These are phyloP conservation scores for Chaenogobius annularis DNA, from an alignment of 2,113 vertebrate genomes.

Conservation along the genomic window DNA sequence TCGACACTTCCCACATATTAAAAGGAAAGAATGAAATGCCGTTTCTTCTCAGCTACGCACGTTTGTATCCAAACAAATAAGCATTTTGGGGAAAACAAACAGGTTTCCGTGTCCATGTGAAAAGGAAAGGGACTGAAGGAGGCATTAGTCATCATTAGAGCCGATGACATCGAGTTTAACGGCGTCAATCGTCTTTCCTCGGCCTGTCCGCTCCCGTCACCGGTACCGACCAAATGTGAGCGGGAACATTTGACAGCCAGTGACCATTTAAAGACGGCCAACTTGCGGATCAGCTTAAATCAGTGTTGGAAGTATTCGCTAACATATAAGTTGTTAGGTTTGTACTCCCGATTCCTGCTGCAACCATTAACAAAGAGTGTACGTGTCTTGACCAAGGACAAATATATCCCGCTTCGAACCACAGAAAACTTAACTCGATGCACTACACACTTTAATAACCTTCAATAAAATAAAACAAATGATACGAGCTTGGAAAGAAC, in stretches of 20 bases:
- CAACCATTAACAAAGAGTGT: too few relatives aligned
- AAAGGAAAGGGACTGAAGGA: slow-evolving; percentile 54
- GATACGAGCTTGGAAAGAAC: neutral
- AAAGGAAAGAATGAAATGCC: neutral
- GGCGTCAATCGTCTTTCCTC: slow-evolving; percentile 87
- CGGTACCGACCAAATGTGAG: slow-evolving; percentile 80
- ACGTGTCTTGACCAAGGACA: too few relatives aligned
- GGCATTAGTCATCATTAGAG: slow-evolving; percentile 98
- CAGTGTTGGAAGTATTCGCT: too few relatives aligned
- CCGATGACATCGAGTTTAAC: slow-evolving; percentile 88
- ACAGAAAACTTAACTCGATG: too few relatives aligned
- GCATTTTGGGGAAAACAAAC: slow-evolving; percentile 8
- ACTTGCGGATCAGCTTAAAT: too few relatives aligned
- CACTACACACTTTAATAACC: too few relatives aligned
- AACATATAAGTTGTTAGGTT: too few relatives aligned
- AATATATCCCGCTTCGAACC: too few relatives aligned
- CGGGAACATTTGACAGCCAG: too few relatives aligned
- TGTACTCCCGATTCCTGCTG: too few relatives aligned
- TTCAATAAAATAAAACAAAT: too few relatives aligned
- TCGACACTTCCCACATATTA: neutral
- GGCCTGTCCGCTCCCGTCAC: slow-evolving; percentile 87
- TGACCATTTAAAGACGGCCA: too few relatives aligned
- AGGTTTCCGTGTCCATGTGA: neutral
- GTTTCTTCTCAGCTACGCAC: neutral
- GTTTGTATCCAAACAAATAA: neutral